phyloP scores from a whole-genome alignment of 2,113 vertebrate genomes.

The Equus przewalskii region DNA sequence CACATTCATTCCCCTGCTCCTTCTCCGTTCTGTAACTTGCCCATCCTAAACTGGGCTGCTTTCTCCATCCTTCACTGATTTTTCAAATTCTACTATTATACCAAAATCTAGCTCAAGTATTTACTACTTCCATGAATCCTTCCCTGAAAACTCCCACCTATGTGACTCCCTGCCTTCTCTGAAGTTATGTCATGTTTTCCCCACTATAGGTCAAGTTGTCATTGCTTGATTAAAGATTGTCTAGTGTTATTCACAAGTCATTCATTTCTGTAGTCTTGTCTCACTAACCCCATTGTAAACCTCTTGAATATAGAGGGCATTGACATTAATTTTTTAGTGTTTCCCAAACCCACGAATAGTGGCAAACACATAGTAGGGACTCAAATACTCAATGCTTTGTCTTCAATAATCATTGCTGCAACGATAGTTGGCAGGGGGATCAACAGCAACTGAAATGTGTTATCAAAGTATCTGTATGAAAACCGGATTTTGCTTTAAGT shows the following conservation, averaged over 20 bases:
- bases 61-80: background rate
- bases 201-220: background rate
- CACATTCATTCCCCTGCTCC: background rate
- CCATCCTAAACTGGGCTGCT: background rate
- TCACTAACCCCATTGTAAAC: background rate
- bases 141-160: background rate
- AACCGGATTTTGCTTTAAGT: background rate
- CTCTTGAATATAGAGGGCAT: background rate
- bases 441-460: background rate
- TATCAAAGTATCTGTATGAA: background rate
- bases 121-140: background rate
- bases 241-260: background rate
- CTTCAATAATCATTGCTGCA: background rate
- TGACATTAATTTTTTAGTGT: background rate
- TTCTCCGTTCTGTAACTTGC: background rate
- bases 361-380: background rate
- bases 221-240: background rate
- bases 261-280: background rate
- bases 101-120: background rate
- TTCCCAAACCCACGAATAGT: background rate
- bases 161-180: background rate
- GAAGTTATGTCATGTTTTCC: background rate
- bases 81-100: background rate
- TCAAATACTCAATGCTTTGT: background rate
- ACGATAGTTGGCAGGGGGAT: background rate